phyloP scores from a whole-genome alignment of 2,888 invertebrate species.

The Drosophila tanythrix region DNA sequence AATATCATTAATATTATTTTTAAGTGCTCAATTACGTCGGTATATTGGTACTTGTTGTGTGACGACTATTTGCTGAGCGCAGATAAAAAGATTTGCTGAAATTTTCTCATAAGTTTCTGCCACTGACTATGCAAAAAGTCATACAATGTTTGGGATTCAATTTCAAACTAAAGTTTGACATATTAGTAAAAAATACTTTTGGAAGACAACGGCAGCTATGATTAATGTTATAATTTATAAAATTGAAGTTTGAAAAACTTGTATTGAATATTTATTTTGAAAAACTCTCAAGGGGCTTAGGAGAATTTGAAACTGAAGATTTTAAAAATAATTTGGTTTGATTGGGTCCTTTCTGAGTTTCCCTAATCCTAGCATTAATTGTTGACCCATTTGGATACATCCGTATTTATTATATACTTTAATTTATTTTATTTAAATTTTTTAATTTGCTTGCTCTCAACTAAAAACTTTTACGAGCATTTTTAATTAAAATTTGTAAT shows the following conservation, averaged over 20 bases:
- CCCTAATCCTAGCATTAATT: background rate
- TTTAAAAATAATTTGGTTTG: background rate
- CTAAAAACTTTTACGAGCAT: too few species aligned
- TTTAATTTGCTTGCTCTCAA: background rate
- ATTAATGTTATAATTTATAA: background rate
- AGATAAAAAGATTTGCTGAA: background rate
- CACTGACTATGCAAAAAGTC: background rate
- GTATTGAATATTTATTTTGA: background rate
- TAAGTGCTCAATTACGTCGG: background rate
- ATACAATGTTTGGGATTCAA: background rate
- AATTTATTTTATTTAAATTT: background rate
- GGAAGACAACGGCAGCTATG: background rate
- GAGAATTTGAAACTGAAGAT: background rate
- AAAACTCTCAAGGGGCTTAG: background rate
- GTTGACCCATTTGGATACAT: background rate
- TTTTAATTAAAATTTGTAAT: background rate
- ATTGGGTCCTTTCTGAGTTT: background rate
- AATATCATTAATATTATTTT: constrained; percentile 3
- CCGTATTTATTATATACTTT: background rate
- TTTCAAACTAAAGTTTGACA: background rate
- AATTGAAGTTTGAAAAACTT: background rate
- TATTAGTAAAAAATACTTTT: background rate
- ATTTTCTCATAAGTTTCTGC: background rate
- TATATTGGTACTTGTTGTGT: background rate
- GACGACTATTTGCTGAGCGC: background rate